phyloP scores from a whole-genome alignment of 1,140 invertebrate species.

The Polypedilum vanderplanki region DNA sequence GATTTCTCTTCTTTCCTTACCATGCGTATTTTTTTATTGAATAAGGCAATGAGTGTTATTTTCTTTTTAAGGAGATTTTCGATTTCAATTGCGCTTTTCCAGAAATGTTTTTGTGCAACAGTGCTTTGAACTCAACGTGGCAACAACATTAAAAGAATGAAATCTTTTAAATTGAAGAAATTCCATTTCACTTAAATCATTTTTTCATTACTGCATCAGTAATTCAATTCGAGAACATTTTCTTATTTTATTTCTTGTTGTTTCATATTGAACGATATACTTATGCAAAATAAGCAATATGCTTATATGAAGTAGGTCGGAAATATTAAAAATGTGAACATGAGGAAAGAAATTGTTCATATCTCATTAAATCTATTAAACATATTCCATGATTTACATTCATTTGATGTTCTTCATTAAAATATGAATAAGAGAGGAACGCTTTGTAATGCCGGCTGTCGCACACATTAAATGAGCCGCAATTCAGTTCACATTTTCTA shows the following conservation, averaged over 20 bases:
- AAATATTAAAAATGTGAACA: not conserved
- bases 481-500: not conserved
- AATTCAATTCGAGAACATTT: slow-evolving; percentile 6
- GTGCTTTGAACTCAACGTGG: slow-evolving; percentile 8
- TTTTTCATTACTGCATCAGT: not conserved
- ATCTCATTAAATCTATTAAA: slow-evolving; percentile 14
- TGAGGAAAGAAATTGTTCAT: not conserved
- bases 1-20: slow-evolving; percentile 19
- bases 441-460: not conserved
- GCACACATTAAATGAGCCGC: not conserved
- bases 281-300: not conserved
- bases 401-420: slow-evolving; percentile 19
- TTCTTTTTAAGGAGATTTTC: not conserved
- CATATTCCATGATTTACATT: slow-evolving; percentile 13
- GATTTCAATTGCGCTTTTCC: slow-evolving; percentile 17
- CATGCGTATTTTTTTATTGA: not conserved
- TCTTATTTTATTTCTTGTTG: not conserved
- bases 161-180: slow-evolving; percentile 11
- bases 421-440: not conserved
- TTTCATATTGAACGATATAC: not conserved
- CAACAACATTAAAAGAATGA: not conserved
- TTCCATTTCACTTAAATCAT: slow-evolving; percentile 19
- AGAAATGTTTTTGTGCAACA: not conserved
- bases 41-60: not conserved
- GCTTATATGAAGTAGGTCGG: not conserved